A percentile compares a stretch with the other conserved stretches of the same genome.
Evolutionary conservation across 2,113 vertebrate genomes (phyloP).

Genomic region (Macquaria ambigua): DNA sequence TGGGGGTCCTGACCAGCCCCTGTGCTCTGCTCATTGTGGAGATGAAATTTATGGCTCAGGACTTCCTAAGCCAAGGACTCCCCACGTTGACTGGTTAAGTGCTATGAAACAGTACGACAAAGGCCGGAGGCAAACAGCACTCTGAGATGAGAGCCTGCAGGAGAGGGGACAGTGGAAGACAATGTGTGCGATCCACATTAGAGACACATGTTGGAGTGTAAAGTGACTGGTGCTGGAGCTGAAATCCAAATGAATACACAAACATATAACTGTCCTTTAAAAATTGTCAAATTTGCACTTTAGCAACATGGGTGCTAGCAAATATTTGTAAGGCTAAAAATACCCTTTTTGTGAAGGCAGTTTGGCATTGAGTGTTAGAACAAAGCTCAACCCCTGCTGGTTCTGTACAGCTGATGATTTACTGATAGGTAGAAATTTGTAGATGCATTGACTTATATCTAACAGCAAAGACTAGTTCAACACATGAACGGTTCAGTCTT

Average conservation of each 20-base stretch:
- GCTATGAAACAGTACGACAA: slow-evolving; percentile 68
- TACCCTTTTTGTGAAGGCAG: not conserved
- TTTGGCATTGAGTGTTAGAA: not conserved
- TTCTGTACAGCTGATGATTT: not conserved
- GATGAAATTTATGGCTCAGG: slow-evolving; percentile 85
- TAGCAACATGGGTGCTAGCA: not conserved
- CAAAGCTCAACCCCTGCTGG: not conserved
- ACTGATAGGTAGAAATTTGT: not conserved
- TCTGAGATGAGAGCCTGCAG: slow-evolving; percentile 67
- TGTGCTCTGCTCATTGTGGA: slow-evolving; percentile 79
- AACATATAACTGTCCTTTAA: not conserved
- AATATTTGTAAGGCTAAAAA: not conserved
- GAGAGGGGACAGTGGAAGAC: slow-evolving; percentile 57
- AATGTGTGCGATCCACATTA: slow-evolving; percentile 38
- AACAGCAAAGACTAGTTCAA: not conserved
- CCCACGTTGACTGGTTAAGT: slow-evolving; percentile 85
- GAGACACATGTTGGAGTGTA: slow-evolving; percentile 46
- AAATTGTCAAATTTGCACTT: not conserved
- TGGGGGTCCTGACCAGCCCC: slow-evolving; percentile 81
- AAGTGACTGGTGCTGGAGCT: slow-evolving; percentile 2
- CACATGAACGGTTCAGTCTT: not conserved
- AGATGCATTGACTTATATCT: not conserved
- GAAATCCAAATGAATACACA: not conserved
- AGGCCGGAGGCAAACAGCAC: slow-evolving; percentile 64
- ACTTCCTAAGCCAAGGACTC: slow-evolving; percentile 86